Base-by-base conservation (phyloP, 2,888 invertebrate species). In the Nomada ferruginata region DNA sequence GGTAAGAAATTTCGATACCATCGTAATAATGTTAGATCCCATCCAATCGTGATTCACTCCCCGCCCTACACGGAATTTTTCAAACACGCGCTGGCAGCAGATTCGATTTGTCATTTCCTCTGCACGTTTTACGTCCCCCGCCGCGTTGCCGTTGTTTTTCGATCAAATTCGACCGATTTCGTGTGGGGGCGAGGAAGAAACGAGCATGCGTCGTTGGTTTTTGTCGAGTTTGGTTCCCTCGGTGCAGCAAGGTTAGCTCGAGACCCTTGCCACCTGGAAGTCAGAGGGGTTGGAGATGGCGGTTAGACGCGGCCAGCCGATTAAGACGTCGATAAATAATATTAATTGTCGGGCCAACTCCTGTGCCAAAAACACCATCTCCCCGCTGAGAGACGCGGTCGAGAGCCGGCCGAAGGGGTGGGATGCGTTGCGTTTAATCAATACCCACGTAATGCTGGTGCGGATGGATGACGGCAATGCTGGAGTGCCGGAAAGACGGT, bases 241-340 rank as follows among this genome's bases (percentile, higher is more conserved):
- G 47, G 44, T 70, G 61, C 79, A 50, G 68, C 72, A 50, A 76
- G 72, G 66, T 76, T 69, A 65, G 79, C 65, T 64, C 71, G 69
- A 72, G 72, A 77, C 81, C 76, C 76, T 74, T 44, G 57, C 44
- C 78, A 69, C 71, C 63, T 78, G 23, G 64, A 76, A 78, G 71
- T 76, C 83, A 61, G 72, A 69, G 78, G 86, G 86, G 76, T 78
- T 52, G 71, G 69, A 77, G 85, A 73, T 71, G 79, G 78, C 75
- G 85, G 90, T 92, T 91, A 91, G 92, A 92, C 90, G 92, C 89
- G 91, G 92, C 90, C 89, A 81, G 85, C 91, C 92, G 92, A 93
- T 93, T 93, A 93, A 93, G 92, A 92, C 91, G 92, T 92, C 93
- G 92, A 93, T 93, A 93, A 93, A 93, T 93, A 93, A 93, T 93